Evolutionary conservation across 2,113 vertebrate species (phyloP), one percentile per base, ranked within the genome.

Genomic region (Oreochromis niloticus): DNA sequence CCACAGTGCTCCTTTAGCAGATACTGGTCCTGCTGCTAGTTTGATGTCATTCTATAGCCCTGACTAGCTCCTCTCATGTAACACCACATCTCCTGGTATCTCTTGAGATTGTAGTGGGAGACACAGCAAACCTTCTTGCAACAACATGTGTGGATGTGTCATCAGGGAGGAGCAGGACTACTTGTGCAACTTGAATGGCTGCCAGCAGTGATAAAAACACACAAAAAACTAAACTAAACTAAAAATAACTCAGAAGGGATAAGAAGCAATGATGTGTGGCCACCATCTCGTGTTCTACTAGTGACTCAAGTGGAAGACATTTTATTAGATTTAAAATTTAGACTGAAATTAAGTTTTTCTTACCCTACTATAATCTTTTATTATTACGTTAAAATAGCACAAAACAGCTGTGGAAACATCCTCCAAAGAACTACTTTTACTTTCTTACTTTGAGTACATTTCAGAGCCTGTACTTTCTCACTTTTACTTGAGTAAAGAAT

Each of bases 31-130:
- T 73, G 66, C 7, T 71, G 36, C 66, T 71, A 41, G 36, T 22
- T 43, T 43, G 36, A 71, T 71, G 63, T 22, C 0, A 22, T 41
- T 41, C 41, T 24, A 0, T 41, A 41, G 66, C 36, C 36, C 11
- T 71, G 66, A 24, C 0, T 7, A 22, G 66, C 66, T 43, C 12
- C 22, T 8, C 19, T 68, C 19, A 22, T 4, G 3, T 24, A 71
- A 1, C n/a, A 43, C 0, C 22, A 43, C 39, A 24, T 46, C 39
- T 43, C 41, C 66, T 46, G 13, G 0, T 46, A 73, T 73, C 68
- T 27, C 13, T 27, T 73, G 68, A 73, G 68, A 73, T 27, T 73
- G 41, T 27, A 46, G 22, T 46, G 14, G 41, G 41, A 27, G 68
- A 43, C 8, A 73, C 68, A 46, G 41, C 41, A 73, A 73, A 73